phyloP scores from a whole-genome alignment of 1,140 invertebrate species.

The Trinorchestia longiramus region DNA sequence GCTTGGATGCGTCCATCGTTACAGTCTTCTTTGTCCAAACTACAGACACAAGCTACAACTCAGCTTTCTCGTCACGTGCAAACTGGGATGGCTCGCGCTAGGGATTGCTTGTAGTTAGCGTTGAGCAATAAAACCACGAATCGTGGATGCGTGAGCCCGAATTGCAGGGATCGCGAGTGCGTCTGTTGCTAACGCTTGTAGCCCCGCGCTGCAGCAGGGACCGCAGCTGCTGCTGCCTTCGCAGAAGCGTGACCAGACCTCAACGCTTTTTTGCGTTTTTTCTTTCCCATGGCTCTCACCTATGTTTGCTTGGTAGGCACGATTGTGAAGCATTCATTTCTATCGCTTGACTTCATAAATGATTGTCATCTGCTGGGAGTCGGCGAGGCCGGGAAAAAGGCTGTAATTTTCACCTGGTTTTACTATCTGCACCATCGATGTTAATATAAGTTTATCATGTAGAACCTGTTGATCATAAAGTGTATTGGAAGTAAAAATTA shows the following conservation, averaged over 20 bases:
- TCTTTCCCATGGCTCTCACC: not conserved
- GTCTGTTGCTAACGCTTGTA: not conserved
- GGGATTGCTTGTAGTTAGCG: not conserved
- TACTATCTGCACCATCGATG: no score
- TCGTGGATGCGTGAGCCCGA: not conserved
- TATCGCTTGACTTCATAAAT: not conserved
- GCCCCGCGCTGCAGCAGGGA: not conserved
- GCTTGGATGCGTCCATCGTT: not conserved
- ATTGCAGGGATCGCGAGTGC: not conserved
- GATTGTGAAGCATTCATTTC: not conserved
- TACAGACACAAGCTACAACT: not conserved
- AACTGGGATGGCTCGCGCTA: not conserved
- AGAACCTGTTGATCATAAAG: no score
- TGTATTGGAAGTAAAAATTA: no score
- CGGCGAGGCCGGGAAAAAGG: no score
- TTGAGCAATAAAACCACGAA: not conserved
- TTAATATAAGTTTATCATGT: no score
- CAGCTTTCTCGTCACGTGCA: not conserved
- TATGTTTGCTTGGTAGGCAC: not conserved
- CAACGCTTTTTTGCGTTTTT: not conserved
- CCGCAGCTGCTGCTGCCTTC: not conserved
- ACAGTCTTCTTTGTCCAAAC: not conserved
- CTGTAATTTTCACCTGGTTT: no score
- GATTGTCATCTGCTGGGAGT: not conserved
- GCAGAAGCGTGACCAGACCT: not conserved